A percentile compares a stretch with the other conserved stretches of the same genome.
Evolutionary conservation across 2,888 invertebrate genomes (phyloP).

Genomic region (Linnaemya tessellans): DNA sequence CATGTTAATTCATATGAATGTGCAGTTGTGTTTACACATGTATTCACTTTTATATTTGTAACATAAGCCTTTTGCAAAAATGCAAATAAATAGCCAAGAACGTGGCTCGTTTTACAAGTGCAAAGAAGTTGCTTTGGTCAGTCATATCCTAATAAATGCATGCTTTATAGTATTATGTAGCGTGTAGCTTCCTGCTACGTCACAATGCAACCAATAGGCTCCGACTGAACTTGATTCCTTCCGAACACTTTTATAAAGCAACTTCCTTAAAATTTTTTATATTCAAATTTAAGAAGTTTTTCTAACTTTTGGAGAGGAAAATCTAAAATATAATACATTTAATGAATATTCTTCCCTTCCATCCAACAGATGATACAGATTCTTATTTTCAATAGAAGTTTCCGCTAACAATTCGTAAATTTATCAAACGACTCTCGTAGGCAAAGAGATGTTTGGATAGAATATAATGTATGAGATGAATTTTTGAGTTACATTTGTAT

Average conservation of each 20-base stretch:
- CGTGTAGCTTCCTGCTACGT: too few species aligned
- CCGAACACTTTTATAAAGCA: too few species aligned
- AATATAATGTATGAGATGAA: constrained; percentile 15
- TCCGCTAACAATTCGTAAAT: background rate
- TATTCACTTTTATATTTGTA: constrained; percentile 30
- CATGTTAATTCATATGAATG: constrained; percentile 20
- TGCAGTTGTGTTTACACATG: constrained; percentile 31
- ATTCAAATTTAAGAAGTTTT: too few species aligned
- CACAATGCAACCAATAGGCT: too few species aligned
- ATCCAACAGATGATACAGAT: background rate
- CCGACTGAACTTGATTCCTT: too few species aligned
- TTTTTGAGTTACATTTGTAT: constrained; percentile 61
- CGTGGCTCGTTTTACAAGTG: background rate
- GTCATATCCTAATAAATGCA: too few species aligned
- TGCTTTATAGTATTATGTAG: too few species aligned
- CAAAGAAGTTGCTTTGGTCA: background rate
- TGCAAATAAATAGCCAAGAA: constrained; percentile 9
- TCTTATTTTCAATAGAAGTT: background rate
- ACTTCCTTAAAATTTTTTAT: too few species aligned
- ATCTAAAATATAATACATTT: too few species aligned
- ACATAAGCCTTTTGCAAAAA: constrained; percentile 40
- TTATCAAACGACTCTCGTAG: background rate
- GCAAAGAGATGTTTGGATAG: constrained; percentile 13
- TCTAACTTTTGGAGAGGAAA: too few species aligned
- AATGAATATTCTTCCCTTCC: too few species aligned